These are phyloP conservation scores for Picathartes gymnocephalus DNA, from an alignment of 2,113 vertebrate genomes.

Conservation along the genomic window DNA sequence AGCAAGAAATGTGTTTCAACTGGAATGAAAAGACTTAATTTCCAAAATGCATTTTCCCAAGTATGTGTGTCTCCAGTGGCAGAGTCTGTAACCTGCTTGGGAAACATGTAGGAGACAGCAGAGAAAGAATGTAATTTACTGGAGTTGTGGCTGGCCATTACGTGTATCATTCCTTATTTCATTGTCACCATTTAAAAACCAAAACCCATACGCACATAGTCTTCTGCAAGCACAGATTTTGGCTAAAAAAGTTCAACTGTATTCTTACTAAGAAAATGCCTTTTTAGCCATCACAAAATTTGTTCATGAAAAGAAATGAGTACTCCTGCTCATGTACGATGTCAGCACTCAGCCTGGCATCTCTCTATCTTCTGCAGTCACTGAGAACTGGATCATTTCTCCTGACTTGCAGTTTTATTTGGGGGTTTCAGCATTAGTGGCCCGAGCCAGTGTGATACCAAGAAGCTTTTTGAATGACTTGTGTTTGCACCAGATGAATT, in stretches of 20 bases:
- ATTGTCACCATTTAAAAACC: background rate
- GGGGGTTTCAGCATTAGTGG: background rate
- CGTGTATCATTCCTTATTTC: background rate
- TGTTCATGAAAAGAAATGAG: background rate
- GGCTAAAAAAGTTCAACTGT: background rate
- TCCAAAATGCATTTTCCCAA: background rate
- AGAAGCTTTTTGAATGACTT: background rate
- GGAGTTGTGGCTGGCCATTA: background rate
- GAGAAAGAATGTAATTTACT: background rate
- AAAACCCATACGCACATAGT: background rate
- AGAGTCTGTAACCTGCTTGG: background rate
- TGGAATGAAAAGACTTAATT: background rate
- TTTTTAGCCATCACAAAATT: background rate
- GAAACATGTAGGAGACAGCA: background rate
- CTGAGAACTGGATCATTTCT: background rate
- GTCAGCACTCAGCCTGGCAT: background rate
- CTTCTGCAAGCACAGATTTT: background rate
- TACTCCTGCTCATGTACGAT: rapidly evolving
- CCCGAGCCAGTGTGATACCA: background rate
- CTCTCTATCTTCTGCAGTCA: background rate
- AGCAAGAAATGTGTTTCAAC: background rate
- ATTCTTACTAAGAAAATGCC: background rate
- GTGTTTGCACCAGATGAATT: background rate
- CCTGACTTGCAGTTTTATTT: background rate
- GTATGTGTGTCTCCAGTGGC: background rate